Evolutionary conservation across 2,113 vertebrate genomes (phyloP).

Genomic region (Melanerpes formicivorus): DNA sequence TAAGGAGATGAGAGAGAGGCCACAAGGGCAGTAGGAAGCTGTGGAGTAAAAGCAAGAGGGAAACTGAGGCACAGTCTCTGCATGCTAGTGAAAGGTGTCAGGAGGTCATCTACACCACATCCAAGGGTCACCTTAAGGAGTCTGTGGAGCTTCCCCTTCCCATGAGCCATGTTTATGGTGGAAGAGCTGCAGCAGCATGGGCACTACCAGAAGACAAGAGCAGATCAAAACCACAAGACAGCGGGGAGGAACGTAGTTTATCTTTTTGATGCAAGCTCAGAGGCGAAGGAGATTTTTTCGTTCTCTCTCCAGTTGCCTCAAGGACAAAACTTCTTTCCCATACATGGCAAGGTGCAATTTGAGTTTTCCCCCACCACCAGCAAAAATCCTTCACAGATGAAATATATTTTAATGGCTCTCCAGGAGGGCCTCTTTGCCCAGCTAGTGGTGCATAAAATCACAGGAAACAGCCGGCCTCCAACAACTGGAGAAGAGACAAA

Average conservation of each 20-base stretch:
- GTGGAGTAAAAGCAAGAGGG: not conserved
- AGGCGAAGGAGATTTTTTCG: not conserved
- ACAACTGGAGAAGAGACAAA: slow-evolving; percentile 6
- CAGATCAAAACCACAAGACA: not conserved
- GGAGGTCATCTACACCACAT: not conserved
- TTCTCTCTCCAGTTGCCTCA: not conserved
- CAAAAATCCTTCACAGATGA: not conserved
- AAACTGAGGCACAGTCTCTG: not conserved
- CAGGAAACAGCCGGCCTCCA: slow-evolving; percentile 18
- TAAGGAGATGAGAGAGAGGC: not conserved
- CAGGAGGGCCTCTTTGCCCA: not conserved
- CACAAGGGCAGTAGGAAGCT: not conserved
- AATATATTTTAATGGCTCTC: not conserved
- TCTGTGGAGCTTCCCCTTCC: not conserved
- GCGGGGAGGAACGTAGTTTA: no score
- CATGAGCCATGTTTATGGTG: not conserved
- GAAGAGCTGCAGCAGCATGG: not conserved
- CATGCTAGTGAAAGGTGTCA: not conserved
- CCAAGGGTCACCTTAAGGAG: not conserved
- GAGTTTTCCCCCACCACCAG: not conserved
- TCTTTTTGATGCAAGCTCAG: not conserved
- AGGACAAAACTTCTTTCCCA: not conserved
- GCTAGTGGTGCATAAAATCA: not conserved
- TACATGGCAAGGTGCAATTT: not conserved
- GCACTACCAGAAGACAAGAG: not conserved